Evolutionary conservation across 2,797 vertebrate genomes (phyloP), one percentile per base, ranked within the genome.

Genomic region (Margarornis squamiger): DNA sequence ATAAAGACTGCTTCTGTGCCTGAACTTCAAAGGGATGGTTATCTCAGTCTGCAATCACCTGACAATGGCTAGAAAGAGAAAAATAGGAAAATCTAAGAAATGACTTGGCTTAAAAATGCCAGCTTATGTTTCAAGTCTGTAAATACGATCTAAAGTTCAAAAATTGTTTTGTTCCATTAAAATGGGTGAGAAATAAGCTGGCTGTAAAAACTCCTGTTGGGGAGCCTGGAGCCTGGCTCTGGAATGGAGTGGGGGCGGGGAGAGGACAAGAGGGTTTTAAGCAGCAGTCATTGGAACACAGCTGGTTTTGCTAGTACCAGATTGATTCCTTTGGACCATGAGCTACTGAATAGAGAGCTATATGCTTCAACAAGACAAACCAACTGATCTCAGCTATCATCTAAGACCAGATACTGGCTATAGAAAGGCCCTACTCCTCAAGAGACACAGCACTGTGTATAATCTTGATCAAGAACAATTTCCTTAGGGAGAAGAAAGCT

Each of bases 41-140:
- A 97, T 97, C 97, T 89, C 80, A 70, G 97, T 97, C 97, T 98
- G 92, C 97, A 97, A 97, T 97, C 96, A 93, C 93, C 91, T 97
- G 95, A 97, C 96, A 97, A 97, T 92, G 78, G 94, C 90, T 88
- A 97, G 89, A 92, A 94, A 96, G 96, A 96, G 91, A 96, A 96
- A 97, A 95, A 97, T 89, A 88, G 85, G 94, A 96, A 96, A 96
- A 97, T 86, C 96, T 96, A 96, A 95, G 95, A 96, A 97, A 97
- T 93, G 5, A 89, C 95, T 97, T 96, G 97, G 96, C 94, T 96
- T 96, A 79, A 97, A 96, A 96, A 97, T 88, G 92, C 76, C 79
- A 84, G 74, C 92, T 97, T 97, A 91, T 93, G 86, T 97, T 97
- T 97, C 96, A 97, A 51, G 86, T 65, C 94, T 80, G 94, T 87